Conservation (phyloP, 2,888 invertebrate species). For the Pristionchus exspectatus region DNA sequence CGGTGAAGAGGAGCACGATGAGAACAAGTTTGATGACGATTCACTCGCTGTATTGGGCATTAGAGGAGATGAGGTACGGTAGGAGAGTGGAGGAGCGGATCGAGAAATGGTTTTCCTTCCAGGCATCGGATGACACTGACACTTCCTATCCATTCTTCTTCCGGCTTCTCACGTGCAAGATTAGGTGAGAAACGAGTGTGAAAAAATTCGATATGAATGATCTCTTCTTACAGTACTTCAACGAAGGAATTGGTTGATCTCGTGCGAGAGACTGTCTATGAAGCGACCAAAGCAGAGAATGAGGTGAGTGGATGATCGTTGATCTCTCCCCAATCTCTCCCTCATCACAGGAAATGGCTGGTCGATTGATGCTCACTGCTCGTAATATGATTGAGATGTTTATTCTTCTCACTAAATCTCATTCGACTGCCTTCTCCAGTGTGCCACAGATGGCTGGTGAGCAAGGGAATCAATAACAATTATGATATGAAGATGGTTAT, state of each 20-base stretch:
- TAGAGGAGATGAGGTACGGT: not conserved
- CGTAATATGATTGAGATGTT: slow-evolving; percentile 73
- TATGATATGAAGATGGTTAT: no score
- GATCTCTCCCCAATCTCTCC: not conserved
- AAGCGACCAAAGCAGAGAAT: slow-evolving; percentile 64
- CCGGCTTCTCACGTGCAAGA: slow-evolving; percentile 64
- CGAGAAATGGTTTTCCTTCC: not conserved
- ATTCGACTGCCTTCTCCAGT: slow-evolving; percentile 68
- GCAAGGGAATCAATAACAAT: no score
- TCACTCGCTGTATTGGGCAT: not conserved
- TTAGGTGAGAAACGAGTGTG: slow-evolving; percentile 58
- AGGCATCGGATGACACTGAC: slow-evolving; percentile 55
- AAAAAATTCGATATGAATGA: not conserved
- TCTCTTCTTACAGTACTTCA: slow-evolving; percentile 63
- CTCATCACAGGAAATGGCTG: slow-evolving; percentile 54
- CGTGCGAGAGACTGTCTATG: slow-evolving; percentile 65
- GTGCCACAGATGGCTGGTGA: slow-evolving; percentile 73
- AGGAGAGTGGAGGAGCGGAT: not conserved
- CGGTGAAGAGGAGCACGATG: slow-evolving; percentile 55
- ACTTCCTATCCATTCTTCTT: slow-evolving; percentile 63
- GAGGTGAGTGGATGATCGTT: slow-evolving; percentile 56
- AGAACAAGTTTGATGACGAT: slow-evolving; percentile 54
- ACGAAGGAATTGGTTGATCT: slow-evolving; percentile 67
- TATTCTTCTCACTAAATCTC: slow-evolving; percentile 68
- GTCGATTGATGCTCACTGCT: slow-evolving; percentile 69